These are phyloP conservation scores for Mastomys natalensis DNA, from an alignment of 2,113 vertebrate species.

Conservation along the genomic window DNA sequence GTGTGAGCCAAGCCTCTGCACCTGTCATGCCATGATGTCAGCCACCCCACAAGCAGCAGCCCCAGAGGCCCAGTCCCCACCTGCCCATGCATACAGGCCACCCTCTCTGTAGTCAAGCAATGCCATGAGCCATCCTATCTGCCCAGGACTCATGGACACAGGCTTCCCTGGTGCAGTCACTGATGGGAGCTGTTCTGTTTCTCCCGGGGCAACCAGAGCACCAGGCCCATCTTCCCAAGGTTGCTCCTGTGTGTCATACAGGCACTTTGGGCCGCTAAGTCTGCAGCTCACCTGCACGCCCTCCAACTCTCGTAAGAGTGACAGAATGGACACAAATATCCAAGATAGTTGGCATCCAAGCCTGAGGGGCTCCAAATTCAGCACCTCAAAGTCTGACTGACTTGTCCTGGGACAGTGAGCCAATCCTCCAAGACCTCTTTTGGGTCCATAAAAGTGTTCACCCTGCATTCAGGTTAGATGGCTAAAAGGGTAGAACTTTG, in stretches of 20 bases:
- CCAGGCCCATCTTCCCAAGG: not conserved
- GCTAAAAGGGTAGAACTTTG: not conserved
- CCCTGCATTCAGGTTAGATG: not conserved
- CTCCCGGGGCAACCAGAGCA: not conserved
- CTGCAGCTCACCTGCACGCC: fast-evolving
- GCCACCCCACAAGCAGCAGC: not conserved
- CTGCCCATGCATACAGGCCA: not conserved
- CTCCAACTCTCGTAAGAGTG: fast-evolving
- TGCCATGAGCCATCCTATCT: too few relatives aligned
- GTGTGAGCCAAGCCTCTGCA: not conserved
- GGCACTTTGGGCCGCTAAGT: not conserved
- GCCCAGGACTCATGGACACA: not conserved
- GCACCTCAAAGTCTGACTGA: too few relatives aligned
- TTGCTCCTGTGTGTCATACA: not conserved
- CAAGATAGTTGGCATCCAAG: not conserved
- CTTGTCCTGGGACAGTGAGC: too few relatives aligned
- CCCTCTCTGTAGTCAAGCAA: not conserved
- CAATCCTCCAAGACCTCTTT: too few relatives aligned
- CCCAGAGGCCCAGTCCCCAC: not conserved
- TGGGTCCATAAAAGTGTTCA: not conserved
- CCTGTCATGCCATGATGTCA: not conserved
- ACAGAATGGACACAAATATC: fast-evolving
- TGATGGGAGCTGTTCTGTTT: not conserved
- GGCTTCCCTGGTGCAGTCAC: too few relatives aligned
- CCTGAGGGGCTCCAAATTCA: too few relatives aligned